A percentile compares a stretch with the other conserved stretches of the same genome.
Conservation (phyloP, 2,888 invertebrate genomes). For the Lamellibrachia satsuma region DNA sequence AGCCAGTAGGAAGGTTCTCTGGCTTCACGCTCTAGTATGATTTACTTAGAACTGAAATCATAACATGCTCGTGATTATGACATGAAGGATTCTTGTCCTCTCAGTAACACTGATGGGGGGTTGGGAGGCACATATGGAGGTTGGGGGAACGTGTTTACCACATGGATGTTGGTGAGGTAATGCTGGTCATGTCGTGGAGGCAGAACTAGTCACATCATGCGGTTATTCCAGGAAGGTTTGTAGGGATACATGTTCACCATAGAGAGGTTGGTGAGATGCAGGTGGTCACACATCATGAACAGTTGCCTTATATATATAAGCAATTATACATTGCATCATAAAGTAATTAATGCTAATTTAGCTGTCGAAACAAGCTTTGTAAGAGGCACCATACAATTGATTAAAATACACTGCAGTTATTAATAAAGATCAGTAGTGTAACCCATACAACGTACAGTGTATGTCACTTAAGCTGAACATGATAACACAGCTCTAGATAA, state of each 20-base stretch:
- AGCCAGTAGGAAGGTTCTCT: not conserved
- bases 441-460: not conserved
- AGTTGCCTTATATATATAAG: not conserved
- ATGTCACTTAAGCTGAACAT: not conserved
- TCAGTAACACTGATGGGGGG: no score
- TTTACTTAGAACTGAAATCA: not conserved
- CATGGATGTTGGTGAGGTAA: not conserved
- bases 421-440: not conserved
- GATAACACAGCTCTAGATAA: not conserved
- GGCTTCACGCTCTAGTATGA: not conserved
- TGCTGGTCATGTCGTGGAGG: not conserved
- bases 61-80: not conserved
- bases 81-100: no score
- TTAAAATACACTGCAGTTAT: not conserved
- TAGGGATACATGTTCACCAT: not conserved
- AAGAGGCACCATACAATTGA: not conserved
- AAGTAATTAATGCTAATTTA: not conserved
- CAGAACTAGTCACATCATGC: not conserved
- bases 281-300: not conserved
- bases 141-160: not conserved
- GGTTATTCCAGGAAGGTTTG: not conserved
- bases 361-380: not conserved
- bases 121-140: not conserved
- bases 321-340: not conserved
- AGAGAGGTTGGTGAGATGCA: not conserved